Conservation (phyloP, 2,888 invertebrate genomes). For the Watsonalla binaria region DNA sequence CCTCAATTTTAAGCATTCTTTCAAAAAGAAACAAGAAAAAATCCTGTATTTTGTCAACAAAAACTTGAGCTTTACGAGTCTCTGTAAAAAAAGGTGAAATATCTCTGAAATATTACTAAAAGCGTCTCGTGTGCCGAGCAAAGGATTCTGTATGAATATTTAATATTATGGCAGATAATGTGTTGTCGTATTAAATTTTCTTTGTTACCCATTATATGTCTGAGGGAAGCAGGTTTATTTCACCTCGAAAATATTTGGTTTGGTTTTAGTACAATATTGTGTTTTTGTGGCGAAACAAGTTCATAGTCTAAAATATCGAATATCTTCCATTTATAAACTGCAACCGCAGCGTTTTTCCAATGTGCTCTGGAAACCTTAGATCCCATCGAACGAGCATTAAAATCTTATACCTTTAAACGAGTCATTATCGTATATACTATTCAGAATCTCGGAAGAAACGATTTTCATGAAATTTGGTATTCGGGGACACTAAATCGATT, state of each 20-base stretch:
- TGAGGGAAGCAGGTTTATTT: conserved; percentile 17
- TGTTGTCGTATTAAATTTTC: conserved; percentile 24
- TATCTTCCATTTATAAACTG: no score
- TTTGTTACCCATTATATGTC: conserved; percentile 16
- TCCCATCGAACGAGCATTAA: no score
- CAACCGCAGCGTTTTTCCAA: no score
- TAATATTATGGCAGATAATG: conserved; percentile 24
- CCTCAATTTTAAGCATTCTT: conserved; percentile 13
- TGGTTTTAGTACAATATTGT: neutral
- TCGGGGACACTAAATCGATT: no score
- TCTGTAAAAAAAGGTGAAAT: conserved; percentile 34
- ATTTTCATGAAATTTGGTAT: no score
- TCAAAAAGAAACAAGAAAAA: conserved; percentile 20
- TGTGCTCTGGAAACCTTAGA: no score
- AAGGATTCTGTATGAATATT: conserved; percentile 37
- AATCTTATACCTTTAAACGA: no score
- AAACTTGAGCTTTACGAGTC: conserved; percentile 27
- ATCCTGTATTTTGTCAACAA: conserved; percentile 35
- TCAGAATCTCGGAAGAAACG: no score
- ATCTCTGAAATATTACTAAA: conserved; percentile 23
- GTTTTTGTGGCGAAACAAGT: no score
- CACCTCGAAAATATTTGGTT: conserved; percentile 44
- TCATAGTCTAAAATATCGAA: no score
- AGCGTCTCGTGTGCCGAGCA: conserved; percentile 6
- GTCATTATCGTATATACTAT: no score